Evolutionary conservation across 2,797 vertebrate species (phyloP), one percentile per base, ranked within the genome.

Genomic region (Forpus xanthops): DNA sequence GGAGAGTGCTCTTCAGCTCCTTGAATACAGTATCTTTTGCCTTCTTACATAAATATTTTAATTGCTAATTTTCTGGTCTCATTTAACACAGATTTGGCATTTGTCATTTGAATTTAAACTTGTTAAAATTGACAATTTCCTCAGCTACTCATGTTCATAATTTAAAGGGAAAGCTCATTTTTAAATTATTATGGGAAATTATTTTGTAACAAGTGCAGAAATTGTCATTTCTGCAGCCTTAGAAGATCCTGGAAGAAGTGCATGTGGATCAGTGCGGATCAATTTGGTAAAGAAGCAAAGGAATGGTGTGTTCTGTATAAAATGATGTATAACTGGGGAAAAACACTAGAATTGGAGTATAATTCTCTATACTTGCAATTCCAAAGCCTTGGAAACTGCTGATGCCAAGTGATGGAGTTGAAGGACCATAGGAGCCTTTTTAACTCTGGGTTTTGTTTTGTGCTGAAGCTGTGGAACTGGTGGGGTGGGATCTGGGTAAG

Each of bases 41-140:
- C 76, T 80, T 83, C 94, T 91, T 95, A 77, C 93, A 88, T 94
- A 96, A 96, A 97, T 96, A 96, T 97, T 97, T 96, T 96, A 96
- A 96, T 98, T 95, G 91, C 93, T 96, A 93, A 97, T 97, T 96
- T 96, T 79, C 94, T 85, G 85, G 71, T 94, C 93, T 91, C 96
- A 93, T 96, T 98, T 98, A 97, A 85, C 96, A 96, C 83, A 80
- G 95, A 92, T 90, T 56, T 76, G 67, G 52, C 73, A 90, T 77
- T 97, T 96, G 90, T 96, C 82, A 94, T 47, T 84, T 96, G 82
- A 94, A 93, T 95, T 93, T 95, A 84, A 90, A 91, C 74, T 91
- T 65, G 68, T 89, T 93, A 88, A 91, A 81, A 96, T 61, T 93
- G 92, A 95, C 86, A 21, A 95, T 92, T 96, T 97, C 96, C 92